Evolutionary conservation across 1,140 invertebrate species (phyloP).

Genomic region (Neoseiulus cucumeris): DNA sequence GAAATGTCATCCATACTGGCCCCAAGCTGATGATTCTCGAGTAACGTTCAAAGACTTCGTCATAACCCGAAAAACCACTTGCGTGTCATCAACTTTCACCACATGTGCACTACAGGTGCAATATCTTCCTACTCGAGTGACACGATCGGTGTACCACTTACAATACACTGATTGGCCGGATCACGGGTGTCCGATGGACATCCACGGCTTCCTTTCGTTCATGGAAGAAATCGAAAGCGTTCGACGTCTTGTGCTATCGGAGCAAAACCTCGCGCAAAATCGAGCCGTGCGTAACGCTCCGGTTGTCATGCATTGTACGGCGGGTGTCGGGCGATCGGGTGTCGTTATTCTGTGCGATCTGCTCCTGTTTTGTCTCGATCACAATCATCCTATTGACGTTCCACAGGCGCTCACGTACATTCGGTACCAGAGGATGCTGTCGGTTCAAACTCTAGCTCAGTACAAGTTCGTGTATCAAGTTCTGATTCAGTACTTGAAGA

Average conservation of each 20-base stretch:
- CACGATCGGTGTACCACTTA: slow-evolving; percentile 52
- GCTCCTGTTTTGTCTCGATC: slow-evolving; percentile 59
- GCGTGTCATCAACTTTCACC: slow-evolving; percentile 26
- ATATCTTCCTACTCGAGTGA: slow-evolving; percentile 21
- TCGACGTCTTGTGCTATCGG: slow-evolving; percentile 36
- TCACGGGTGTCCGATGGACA: slow-evolving; percentile 41
- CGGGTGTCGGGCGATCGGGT: slow-evolving; percentile 47
- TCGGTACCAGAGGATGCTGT: slow-evolving; percentile 57
- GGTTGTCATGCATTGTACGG: slow-evolving; percentile 44
- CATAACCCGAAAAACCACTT: slow-evolving; percentile 3
- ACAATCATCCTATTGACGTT: slow-evolving; percentile 49
- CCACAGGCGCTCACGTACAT: slow-evolving; percentile 49
- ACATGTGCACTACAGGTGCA: slow-evolving; percentile 23
- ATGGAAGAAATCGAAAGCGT: slow-evolving; percentile 65
- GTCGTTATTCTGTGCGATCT: slow-evolving; percentile 55
- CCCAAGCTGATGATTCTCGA: slow-evolving; percentile 33
- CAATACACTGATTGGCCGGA: slow-evolving; percentile 57
- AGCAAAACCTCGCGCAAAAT: slow-evolving; percentile 35
- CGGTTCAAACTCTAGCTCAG: slow-evolving; percentile 65
- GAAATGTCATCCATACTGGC: slow-evolving; percentile 37
- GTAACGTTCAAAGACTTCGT: slow-evolving; percentile 24
- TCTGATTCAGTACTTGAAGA: slow-evolving; percentile 59
- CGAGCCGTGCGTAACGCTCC: slow-evolving; percentile 47
- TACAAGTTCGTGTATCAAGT: slow-evolving; percentile 71
- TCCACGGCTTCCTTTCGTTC: slow-evolving; percentile 44